Percentiles rank a stretch among this genome's conserved stretches.
These are phyloP conservation scores for Parthenolecanium corni DNA, from an alignment of 2,888 invertebrate species.

Conservation along the genomic window DNA sequence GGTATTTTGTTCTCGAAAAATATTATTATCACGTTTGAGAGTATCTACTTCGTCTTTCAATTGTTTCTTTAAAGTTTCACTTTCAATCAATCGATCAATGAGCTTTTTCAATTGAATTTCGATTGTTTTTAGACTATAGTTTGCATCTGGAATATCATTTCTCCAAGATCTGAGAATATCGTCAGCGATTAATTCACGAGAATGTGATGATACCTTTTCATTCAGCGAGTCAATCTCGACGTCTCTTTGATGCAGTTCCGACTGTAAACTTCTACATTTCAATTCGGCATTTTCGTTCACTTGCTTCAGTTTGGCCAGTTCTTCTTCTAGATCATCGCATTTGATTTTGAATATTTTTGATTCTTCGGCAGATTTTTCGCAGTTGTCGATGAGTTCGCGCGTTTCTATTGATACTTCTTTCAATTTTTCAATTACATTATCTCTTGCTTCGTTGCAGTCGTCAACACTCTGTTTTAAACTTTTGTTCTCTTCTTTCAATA, in stretches of 20 bases:
- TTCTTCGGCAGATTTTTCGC: constrained; percentile 11
- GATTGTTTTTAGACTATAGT: not conserved
- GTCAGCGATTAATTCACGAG: not conserved
- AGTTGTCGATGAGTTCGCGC: constrained; percentile 8
- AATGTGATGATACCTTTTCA: not conserved
- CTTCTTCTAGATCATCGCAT: not conserved
- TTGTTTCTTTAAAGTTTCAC: not conserved
- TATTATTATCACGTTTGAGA: not conserved
- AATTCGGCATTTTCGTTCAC: not conserved
- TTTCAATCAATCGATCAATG: not conserved
- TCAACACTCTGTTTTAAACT: not conserved
- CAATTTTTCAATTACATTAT: constrained; percentile 10
- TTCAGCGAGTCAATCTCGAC: not conserved
- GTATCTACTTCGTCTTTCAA: not conserved
- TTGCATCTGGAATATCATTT: not conserved
- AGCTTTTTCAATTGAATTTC: not conserved
- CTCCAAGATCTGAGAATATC: too few species aligned
- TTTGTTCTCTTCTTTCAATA: not conserved
- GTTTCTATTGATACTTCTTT: constrained; percentile 15
- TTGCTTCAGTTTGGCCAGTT: not conserved
- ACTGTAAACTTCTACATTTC: not conserved
- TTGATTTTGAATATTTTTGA: not conserved
- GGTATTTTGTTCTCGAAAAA: not conserved
- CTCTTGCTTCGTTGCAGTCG: not conserved
- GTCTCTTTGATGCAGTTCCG: not conserved